Base-by-base conservation (phyloP, 2,113 vertebrate species). In the Callorhinus ursinus region DNA sequence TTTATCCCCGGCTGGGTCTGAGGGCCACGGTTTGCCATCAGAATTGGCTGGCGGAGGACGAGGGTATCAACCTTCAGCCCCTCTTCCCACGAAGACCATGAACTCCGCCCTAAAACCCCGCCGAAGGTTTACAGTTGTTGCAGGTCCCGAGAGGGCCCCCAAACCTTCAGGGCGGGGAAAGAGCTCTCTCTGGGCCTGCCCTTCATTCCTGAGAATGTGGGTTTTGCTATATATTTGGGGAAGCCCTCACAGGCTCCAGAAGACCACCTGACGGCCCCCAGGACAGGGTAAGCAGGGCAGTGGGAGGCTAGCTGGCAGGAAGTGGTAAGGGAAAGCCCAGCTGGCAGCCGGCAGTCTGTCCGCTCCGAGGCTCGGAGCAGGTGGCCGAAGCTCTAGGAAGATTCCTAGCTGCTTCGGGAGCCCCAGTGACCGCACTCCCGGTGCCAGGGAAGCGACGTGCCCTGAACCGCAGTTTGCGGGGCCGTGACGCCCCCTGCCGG, bases 401-500 rank as follows among this genome's bases (percentile, higher is more conserved):
- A 18, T 46, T 65, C 24, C 4, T 14, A 21, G 15, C 74, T 51
- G 31, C 89, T 63, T 55, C 53, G 36, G 39, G 57, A 39, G 49
- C 72, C 42, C 16, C 18, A 3, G 7, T 2, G 69, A 42, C 14
- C 55, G 59, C 0, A 0, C 81, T 67, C 46, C 61, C 2, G 61
- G 42, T 26, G 36, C 49, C 74, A 11, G 46, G 55, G 83, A 87
- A 76, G 24, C 0, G 4, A n/a, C 24, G 74, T 0, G 0, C 67
- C 42, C 77, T 31, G 72, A 36, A 79, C 33, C 69, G 55, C 28
- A 36, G 63, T 84, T 13, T 72, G 77, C 5, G 33, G 77, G 61
- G 49, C 72, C 4, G 0, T 2, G 6, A 57, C 94, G 81, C 94
- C 93, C 96, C 94, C 97, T 96, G 93, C 88, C 87, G 90, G 94